These are phyloP conservation scores for Dendrophyllia cribrosa DNA, from an alignment of 64 coral and sea anemone species.

Conservation along the genomic window DNA sequence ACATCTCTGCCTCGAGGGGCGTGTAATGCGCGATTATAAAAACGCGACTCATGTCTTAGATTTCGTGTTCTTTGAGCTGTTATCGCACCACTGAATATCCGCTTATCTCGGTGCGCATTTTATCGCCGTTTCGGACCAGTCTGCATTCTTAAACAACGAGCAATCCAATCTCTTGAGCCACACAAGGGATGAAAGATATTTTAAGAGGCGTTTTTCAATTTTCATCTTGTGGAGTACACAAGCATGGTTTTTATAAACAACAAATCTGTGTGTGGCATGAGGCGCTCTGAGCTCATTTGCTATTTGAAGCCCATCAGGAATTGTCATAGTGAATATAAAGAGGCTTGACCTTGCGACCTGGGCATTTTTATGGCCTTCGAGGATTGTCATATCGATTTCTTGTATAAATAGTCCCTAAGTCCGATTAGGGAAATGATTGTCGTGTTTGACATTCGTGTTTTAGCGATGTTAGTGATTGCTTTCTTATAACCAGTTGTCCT, in stretches of 20 bases:
- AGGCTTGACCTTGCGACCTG: conserved; percentile 18
- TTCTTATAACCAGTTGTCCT: no score
- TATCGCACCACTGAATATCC: conserved; percentile 11
- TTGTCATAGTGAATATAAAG: background rate
- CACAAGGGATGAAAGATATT: conserved; percentile 12
- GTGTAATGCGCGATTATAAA: conserved; percentile 9
- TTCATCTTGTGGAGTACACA: background rate
- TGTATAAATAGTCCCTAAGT: background rate
- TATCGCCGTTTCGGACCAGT: background rate
- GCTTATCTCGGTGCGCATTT: conserved; percentile 17
- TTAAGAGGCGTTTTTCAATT: background rate
- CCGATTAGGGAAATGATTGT: background rate
- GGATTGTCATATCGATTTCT: conserved; percentile 10
- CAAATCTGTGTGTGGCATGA: background rate
- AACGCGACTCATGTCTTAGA: conserved; percentile 30
- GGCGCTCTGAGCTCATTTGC: background rate
- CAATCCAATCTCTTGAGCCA: conserved; percentile 1
- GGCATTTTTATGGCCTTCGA: conserved; percentile 5
- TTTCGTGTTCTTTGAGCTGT: conserved; percentile 32
- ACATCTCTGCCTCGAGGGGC: background rate
- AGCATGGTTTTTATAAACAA: conserved; percentile 1
- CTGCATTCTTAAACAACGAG: background rate
- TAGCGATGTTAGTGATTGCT: no score
- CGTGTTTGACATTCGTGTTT: no score
- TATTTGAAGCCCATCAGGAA: background rate